Conservation (phyloP, 2,888 invertebrate species). For the Antheraea yamamai region DNA sequence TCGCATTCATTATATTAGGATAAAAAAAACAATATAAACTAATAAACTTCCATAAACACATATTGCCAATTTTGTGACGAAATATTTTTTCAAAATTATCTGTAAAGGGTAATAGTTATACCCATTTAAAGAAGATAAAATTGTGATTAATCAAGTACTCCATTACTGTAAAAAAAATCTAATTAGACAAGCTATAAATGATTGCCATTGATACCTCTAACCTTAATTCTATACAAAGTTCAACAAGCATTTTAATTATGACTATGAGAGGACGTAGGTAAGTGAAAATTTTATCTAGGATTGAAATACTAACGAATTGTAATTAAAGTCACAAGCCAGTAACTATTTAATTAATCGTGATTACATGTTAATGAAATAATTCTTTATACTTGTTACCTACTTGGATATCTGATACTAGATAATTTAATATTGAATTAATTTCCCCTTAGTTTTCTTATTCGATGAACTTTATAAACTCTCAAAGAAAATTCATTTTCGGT, state of each 20-base stretch:
- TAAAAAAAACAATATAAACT: not conserved
- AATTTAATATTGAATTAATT: slow-evolving; percentile 20
- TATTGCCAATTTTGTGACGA: not conserved
- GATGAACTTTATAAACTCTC: not conserved
- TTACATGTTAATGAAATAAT: slow-evolving; percentile 27
- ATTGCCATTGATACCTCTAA: not conserved
- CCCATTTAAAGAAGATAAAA: not conserved
- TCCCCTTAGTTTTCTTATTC: slow-evolving; percentile 11
- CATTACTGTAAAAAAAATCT: not conserved
- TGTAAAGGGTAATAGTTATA: not conserved
- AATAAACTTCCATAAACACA: not conserved
- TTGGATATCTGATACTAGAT: slow-evolving; percentile 29
- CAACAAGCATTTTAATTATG: not conserved
- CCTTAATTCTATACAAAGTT: not conserved
- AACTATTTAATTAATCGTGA: slow-evolving; percentile 17
- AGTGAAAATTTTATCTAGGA: not conserved
- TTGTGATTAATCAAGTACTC: not conserved
- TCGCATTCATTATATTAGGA: too few relatives aligned
- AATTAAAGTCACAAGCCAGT: slow-evolving; percentile 7
- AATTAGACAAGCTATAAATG: not conserved
- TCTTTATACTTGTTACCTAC: slow-evolving; percentile 28
- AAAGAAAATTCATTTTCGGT: not conserved
- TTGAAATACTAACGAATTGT: not conserved
- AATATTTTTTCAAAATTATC: not conserved
- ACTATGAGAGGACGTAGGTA: not conserved